Evolutionary conservation across 2,888 invertebrate species (phyloP), one percentile per base, ranked within the genome.

Genomic region (Priocnemis perturbator): DNA sequence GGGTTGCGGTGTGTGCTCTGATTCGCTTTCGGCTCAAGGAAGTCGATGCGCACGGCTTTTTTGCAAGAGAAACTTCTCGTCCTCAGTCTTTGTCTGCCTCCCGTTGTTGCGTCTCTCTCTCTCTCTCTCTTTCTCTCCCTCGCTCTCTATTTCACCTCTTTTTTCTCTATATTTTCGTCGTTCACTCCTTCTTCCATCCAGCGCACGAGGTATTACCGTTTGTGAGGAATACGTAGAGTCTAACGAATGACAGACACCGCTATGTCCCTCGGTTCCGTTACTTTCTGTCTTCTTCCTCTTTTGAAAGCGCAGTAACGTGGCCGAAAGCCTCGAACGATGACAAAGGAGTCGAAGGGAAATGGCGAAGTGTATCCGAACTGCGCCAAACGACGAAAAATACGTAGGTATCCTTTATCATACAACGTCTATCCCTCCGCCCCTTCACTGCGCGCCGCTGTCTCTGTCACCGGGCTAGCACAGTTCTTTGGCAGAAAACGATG

Each of bases 1-100:
- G 69, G 66, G 57, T 69, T 53, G 37, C 60, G 63, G 15, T 55
- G 73, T 68, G 70, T 69, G 53, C 52, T 30, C 76, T 65, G 68
- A 73, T 79, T 73, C 75, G 71, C 68, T 66, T 37, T 50, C 50
- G 50, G 50, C 17, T 17, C 50, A 19, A 50, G 78, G 74, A 80
- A 79, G 75, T 72, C 71, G 44, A 48, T 60, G 60, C 60, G 58
- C 58, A 17, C 50, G 17, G 48, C 60, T 60, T 60, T 60, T 58
- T 59, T 57, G 45, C 23, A 19, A 21, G 60, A 23, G 23, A 60
- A 60, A 60, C 48, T 60, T 60, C 60, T 47, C 58, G 9, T 26
- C 56, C 19, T 37, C 57, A 17, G 14, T 20, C 15, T 5, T 30
- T 7, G 19, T 19, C 30, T 11, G 0, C 11, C 9, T 20, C 37